Base-by-base conservation (phyloP, 2,797 vertebrate species). In the Stomatorhinus walkeri region DNA sequence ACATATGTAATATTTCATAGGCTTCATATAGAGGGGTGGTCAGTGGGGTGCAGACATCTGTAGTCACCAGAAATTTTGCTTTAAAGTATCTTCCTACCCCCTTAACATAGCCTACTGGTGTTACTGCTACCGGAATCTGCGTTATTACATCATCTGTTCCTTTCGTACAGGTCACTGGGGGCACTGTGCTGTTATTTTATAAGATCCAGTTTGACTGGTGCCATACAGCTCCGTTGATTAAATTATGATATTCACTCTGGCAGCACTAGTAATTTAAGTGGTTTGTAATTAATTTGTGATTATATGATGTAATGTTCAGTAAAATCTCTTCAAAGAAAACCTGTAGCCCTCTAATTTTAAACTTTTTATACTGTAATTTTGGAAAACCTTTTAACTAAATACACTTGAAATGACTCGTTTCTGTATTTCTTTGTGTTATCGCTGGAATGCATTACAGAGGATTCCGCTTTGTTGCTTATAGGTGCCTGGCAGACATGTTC, bases 241-340 rank as follows among this genome's bases (percentile, higher is more conserved):
- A 43, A 79, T 72, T 16, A 79, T 79, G 72, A 79, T 40, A 72
- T 32, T 79, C 32, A 79, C 19, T 79, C 36, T 79, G 72, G 76
- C 2, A 81, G 76, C 76, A 10, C 7, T 81, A 36, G 68, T 40
- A 81, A 81, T 81, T 81, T n/a, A 46, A 43, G 40, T 81, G 76
- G 40, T 81, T 81, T 81, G 76, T 81, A 81, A 81, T 79, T 79
- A 43, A 79, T 81, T 72, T 72, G 36, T 14, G 43, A 79, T 36
- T 81, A 81, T 19, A 6, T 81, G 40, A 43, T 43, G 8, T 81
- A 46, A 81, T 81, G 19, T 72, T 72, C 19, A 81, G 76, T 81
- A 43, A 81, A 43, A 81, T 8, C 40, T 40, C 36, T 46, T 43
- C 19, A 40, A 79, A 46, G 3, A 79, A 19, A 43, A n/a, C 40